Conservation (phyloP, 2,113 vertebrate genomes). For the Muntiacus reevesi region DNA sequence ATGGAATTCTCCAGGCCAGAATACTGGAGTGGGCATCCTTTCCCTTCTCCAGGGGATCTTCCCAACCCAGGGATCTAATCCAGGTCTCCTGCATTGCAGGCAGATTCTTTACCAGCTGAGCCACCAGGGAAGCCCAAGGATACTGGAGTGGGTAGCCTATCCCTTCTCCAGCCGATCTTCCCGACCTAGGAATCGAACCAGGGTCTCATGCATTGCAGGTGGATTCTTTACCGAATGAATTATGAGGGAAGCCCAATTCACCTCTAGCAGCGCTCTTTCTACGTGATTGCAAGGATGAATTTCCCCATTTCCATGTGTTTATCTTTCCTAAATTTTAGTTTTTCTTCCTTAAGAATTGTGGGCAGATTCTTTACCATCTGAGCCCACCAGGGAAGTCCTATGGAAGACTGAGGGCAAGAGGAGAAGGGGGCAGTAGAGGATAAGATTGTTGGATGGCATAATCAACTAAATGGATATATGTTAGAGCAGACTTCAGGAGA, state of each 20-base stretch:
- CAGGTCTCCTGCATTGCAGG: neutral
- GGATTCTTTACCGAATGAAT: neutral
- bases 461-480: neutral
- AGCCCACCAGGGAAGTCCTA: neutral
- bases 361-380: neutral
- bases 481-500: neutral
- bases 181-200: neutral
- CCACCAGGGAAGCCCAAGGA: neutral
- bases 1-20: neutral
- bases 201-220: neutral
- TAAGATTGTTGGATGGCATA: neutral
- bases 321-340: neutral
- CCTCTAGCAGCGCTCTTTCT: neutral
- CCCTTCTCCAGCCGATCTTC: neutral
- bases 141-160: neutral
- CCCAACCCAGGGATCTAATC: neutral
- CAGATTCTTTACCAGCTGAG: neutral
- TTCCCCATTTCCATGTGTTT: neutral
- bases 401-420: neutral
- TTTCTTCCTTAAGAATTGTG: neutral
- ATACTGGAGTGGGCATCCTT: neutral
- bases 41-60: neutral
- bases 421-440: neutral
- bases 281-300: accelerated
- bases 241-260: neutral